Evolutionary conservation across 2,113 vertebrate species (phyloP), one percentile per base, ranked within the genome.

Genomic region (Pagrus major): DNA sequence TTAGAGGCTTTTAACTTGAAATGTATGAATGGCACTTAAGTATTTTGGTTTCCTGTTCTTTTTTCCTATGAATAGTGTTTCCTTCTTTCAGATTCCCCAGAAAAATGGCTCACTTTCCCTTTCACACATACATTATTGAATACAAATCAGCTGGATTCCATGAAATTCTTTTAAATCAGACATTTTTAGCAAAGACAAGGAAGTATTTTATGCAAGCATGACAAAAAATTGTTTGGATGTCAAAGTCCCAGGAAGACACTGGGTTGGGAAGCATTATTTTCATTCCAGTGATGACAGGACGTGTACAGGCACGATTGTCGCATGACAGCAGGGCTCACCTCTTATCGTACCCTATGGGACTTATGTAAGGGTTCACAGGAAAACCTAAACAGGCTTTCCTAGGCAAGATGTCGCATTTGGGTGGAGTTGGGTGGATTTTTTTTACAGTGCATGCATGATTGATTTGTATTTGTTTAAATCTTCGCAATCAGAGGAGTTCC

Each of bases 281-380:
- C 71, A 86, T 85, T 89, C 82, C 87, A 39, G 47, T 7, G 14
- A 33, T 39, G 10, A 56, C 64, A 3, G 20, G 46, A 52, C 91
- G 16, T 85, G 93, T 83, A 16, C 1, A 12, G 80, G 25, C 88
- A 75, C 18, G 85, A 27, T 46, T 41, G 68, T 18, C 1, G 6
- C 25, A 14, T 56, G 63, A 64, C 64, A 54, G 33, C 39, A 56
- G 58, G 55, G 27, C 54, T 87, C 60, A 60, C 41, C 71, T 29
- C 31, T 1, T 56, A 21, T 55, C 31, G n/a, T 9, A 7, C 27
- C 35, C 14, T 23, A 11, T 59, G 20, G 55, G 33, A 21, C 21
- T 85, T 78, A 27, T 6, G 14, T 64, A 73, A 72, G 42, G 39
- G 25, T 75, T 87, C 41, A 86, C 9, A 39, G 37, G 46, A 69